A percentile compares a stretch with the other conserved stretches of the same genome.
These are phyloP conservation scores for Mesocricetus auratus DNA, from an alignment of 2,113 vertebrate species.

Conservation along the genomic window DNA sequence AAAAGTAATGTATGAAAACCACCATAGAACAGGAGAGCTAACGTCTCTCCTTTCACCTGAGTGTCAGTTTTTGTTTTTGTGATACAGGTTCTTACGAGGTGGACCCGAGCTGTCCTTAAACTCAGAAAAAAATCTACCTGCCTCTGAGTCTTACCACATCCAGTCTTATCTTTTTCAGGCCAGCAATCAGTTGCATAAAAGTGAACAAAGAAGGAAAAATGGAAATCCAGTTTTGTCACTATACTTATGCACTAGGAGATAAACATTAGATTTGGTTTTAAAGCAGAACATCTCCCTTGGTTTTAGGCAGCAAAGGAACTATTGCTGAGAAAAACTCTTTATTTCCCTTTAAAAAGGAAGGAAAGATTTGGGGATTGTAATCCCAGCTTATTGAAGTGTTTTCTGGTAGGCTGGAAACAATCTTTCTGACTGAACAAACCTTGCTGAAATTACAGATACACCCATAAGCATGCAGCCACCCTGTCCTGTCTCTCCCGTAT, in stretches of 20 bases:
- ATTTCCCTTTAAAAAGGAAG: slow-evolving; percentile 56
- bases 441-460: slow-evolving; percentile 64
- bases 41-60: slow-evolving; percentile 52
- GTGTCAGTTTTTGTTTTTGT: background rate
- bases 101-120: background rate
- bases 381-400: slow-evolving; percentile 74
- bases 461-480: slow-evolving; percentile 63
- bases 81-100: background rate
- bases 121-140: background rate
- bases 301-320: slow-evolving; percentile 57
- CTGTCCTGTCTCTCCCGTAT: slow-evolving; percentile 56
- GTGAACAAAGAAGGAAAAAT: slow-evolving; percentile 71
- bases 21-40: slow-evolving; percentile 64
- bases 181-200: slow-evolving; percentile 61
- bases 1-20: slow-evolving; percentile 75
- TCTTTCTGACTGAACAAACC: slow-evolving; percentile 72
- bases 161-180: slow-evolving; percentile 42
- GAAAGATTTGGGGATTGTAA: slow-evolving; percentile 72
- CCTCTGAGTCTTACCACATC: background rate
- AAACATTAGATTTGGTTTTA: background rate
- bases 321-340: slow-evolving; percentile 54
- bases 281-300: slow-evolving; percentile 36
- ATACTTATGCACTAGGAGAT: slow-evolving; percentile 63
- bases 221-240: slow-evolving; percentile 63
- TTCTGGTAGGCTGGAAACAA: slow-evolving; percentile 75